These are phyloP conservation scores for Ips nitidus DNA, from an alignment of 1,140 invertebrate genomes.

Conservation along the genomic window DNA sequence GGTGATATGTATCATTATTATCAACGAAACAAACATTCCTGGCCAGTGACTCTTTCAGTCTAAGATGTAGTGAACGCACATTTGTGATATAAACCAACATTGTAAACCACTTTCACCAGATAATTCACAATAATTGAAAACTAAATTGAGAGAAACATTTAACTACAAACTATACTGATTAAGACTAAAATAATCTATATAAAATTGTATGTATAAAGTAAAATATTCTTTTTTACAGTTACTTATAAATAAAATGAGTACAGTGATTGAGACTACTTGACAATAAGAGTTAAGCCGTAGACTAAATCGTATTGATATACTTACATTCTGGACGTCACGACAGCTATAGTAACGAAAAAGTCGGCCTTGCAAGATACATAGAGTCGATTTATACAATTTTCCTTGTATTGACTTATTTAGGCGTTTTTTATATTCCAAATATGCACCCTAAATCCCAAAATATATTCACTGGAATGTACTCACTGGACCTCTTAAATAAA, in stretches of 20 bases:
- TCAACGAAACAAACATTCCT: not conserved
- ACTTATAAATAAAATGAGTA: slow-evolving; percentile 37
- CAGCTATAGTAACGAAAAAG: slow-evolving; percentile 33
- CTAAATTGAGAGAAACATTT: not conserved
- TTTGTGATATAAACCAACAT: not conserved
- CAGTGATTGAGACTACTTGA: slow-evolving; percentile 41
- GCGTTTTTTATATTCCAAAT: not conserved
- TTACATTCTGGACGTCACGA: slow-evolving; percentile 47
- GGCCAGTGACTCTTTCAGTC: not conserved
- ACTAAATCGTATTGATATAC: slow-evolving; percentile 41
- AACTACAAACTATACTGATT: slow-evolving; percentile 8
- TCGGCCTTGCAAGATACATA: slow-evolving; percentile 15
- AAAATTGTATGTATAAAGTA: slow-evolving; percentile 24
- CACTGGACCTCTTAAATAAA: slow-evolving; percentile 21
- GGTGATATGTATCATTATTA: not conserved
- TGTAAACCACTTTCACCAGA: not conserved
- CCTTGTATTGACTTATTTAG: slow-evolving; percentile 2
- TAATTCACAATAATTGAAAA: not conserved
- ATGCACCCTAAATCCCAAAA: not conserved
- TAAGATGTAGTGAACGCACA: slow-evolving; percentile 6
- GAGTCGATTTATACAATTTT: slow-evolving; percentile 1
- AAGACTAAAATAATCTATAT: slow-evolving; percentile 25
- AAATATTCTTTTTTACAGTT: slow-evolving; percentile 32
- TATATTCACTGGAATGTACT: slow-evolving; percentile 1
- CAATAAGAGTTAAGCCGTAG: slow-evolving; percentile 35